phyloP scores from a whole-genome alignment of 2,113 vertebrate genomes.

The Ploceus nigricollis region DNA sequence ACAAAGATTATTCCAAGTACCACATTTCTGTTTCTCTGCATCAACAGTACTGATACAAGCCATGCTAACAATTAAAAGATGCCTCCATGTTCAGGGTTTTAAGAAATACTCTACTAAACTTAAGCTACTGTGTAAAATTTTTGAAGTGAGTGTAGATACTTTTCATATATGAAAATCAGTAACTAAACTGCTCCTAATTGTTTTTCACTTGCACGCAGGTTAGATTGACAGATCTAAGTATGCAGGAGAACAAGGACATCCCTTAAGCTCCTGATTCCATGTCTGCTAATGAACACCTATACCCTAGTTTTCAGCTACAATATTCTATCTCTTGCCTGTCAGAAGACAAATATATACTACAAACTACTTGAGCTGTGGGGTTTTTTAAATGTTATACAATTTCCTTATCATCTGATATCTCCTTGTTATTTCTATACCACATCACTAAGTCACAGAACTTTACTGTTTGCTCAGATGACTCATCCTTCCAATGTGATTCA shows the following conservation, averaged over 20 bases:
- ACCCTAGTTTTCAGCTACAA: not conserved
- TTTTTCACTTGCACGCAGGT: not conserved
- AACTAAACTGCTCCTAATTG: not conserved
- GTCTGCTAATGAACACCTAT: not conserved
- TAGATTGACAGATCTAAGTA: not conserved
- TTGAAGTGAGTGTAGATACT: not conserved
- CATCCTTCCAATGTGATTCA: conserved; percentile 55
- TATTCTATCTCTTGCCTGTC: not conserved
- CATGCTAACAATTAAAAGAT: not conserved
- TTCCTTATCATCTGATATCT: not conserved
- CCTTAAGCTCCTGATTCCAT: not conserved
- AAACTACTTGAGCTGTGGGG: not conserved
- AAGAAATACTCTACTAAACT: not conserved
- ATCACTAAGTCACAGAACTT: conserved; percentile 25
- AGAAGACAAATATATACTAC: not conserved
- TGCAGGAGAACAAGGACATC: not conserved
- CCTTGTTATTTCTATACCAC: not conserved
- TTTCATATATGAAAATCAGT: not conserved
- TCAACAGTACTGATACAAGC: not conserved
- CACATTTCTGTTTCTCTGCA: not conserved
- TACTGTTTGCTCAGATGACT: conserved; percentile 29
- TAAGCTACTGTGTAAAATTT: not conserved
- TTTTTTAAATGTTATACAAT: not conserved
- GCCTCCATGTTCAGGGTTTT: not conserved
- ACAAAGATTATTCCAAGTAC: not conserved